Conservation (phyloP, 2,888 invertebrate species). For the Deilephila porcellus region DNA sequence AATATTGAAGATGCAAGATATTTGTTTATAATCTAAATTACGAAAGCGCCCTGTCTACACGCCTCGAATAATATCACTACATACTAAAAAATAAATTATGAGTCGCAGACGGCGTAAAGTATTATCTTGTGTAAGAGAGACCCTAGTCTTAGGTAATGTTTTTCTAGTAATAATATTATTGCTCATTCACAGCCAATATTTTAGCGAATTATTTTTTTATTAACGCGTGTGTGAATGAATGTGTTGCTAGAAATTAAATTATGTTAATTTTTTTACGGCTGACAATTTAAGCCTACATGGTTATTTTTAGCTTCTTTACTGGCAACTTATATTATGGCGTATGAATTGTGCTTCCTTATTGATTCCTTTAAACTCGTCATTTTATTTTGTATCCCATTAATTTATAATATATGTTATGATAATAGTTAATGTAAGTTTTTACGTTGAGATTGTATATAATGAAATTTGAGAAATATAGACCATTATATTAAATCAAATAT, state of each 20-base stretch:
- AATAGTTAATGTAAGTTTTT: slow-evolving; percentile 46
- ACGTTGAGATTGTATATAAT: slow-evolving; percentile 51
- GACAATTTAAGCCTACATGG: slow-evolving; percentile 31
- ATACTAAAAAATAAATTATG: slow-evolving; percentile 33
- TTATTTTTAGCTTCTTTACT: slow-evolving; percentile 44
- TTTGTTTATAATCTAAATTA: background rate
- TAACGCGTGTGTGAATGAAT: slow-evolving; percentile 23
- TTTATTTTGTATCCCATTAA: slow-evolving; percentile 46
- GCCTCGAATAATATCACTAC: slow-evolving; percentile 5
- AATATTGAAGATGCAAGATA: background rate
- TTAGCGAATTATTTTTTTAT: slow-evolving; percentile 22
- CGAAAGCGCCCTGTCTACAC: background rate
- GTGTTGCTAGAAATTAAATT: slow-evolving; percentile 15
- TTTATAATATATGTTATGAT: slow-evolving; percentile 50
- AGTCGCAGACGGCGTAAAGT: slow-evolving; percentile 55
- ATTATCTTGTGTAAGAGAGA: slow-evolving; percentile 69
- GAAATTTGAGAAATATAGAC: slow-evolving; percentile 20
- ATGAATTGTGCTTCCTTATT: slow-evolving; percentile 54
- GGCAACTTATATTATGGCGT: slow-evolving; percentile 36
- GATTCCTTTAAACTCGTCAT: slow-evolving; percentile 36
- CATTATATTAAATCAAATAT: slow-evolving; percentile 24
- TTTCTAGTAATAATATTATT: slow-evolving; percentile 66
- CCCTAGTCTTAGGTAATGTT: slow-evolving; percentile 79
- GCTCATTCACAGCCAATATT: slow-evolving; percentile 68
- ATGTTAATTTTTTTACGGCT: slow-evolving; percentile 16